Percentiles rank a stretch among this genome's conserved stretches.
Evolutionary conservation across 2,888 invertebrate species (phyloP).

Genomic region (Perdita meconis): DNA sequence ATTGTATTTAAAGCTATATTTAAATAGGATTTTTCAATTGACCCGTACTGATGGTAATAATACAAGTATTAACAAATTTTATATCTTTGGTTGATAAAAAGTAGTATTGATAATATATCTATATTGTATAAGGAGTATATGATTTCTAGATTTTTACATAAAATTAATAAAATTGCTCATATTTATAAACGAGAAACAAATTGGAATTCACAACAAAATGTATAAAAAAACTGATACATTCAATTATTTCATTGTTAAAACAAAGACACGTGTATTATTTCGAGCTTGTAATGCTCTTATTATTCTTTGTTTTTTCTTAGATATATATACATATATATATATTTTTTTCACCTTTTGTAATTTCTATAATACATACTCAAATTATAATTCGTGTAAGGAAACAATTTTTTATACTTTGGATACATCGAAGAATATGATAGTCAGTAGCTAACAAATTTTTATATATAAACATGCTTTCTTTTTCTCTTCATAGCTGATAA

Average conservation of each 20-base stretch:
- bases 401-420: slow-evolving; percentile 58
- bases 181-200: slow-evolving; percentile 44
- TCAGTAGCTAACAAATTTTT: slow-evolving; percentile 57
- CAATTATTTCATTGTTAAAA: slow-evolving; percentile 23
- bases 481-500: slow-evolving; percentile 42
- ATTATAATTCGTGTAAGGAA: slow-evolving; percentile 42
- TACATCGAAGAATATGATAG: slow-evolving; percentile 59
- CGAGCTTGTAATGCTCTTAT: slow-evolving; percentile 23
- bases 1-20: slow-evolving; percentile 72
- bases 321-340: slow-evolving; percentile 12
- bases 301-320: slow-evolving; percentile 39
- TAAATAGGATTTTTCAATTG: slow-evolving; percentile 80
- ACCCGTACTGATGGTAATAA: slow-evolving; percentile 73
- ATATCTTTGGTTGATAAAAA: slow-evolving; percentile 69
- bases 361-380: slow-evolving; percentile 44
- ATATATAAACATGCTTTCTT: slow-evolving; percentile 52
- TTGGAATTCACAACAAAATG: slow-evolving; percentile 29
- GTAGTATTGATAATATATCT: slow-evolving; percentile 67
- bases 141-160: slow-evolving; percentile 69
- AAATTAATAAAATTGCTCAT: slow-evolving; percentile 66
- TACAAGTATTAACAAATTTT: slow-evolving; percentile 78
- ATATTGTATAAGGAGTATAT: slow-evolving; percentile 50
- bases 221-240: slow-evolving; percentile 45
- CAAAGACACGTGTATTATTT: slow-evolving; percentile 41
- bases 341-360: slow-evolving; percentile 43